Evolutionary conservation across 2,113 vertebrate species (phyloP).

Genomic region (Cyphomyrus plagiostoma): DNA sequence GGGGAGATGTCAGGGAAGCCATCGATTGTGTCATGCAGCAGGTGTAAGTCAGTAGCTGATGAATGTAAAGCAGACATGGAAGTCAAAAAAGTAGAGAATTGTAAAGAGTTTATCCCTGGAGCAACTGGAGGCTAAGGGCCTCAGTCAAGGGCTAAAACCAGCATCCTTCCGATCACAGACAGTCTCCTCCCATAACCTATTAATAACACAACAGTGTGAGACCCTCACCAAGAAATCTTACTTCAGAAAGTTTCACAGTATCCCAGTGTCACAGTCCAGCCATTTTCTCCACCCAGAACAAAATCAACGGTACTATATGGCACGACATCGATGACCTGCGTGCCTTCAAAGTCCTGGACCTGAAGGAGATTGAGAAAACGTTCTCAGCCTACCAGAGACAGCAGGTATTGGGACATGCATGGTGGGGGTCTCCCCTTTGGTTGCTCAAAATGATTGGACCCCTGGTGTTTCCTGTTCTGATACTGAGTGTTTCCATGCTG

Average conservation of each 20-base stretch:
- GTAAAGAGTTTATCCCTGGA: not conserved
- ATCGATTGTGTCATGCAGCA: not conserved
- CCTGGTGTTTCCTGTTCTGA: not conserved
- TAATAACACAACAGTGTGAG: not conserved
- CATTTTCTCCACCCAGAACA: conserved; percentile 60
- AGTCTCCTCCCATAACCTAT: not conserved
- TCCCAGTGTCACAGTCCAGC: not conserved
- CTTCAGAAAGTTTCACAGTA: not conserved
- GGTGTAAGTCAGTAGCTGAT: not conserved
- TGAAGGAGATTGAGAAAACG: conserved; percentile 95
- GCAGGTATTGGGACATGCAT: conserved; percentile 45
- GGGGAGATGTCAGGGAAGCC: not conserved
- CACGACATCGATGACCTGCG: conserved; percentile 86
- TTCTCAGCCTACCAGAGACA: conserved; percentile 93
- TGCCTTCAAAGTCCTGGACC: conserved; percentile 82
- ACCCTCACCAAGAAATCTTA: not conserved
- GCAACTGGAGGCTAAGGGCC: not conserved
- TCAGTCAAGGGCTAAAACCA: not conserved
- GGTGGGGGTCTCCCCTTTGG: not conserved
- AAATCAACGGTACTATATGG: conserved; percentile 87
- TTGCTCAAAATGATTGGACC: not conserved
- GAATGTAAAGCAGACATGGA: not conserved
- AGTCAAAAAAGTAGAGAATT: not conserved
- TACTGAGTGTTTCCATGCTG: not conserved
- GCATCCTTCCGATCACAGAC: not conserved